These are phyloP conservation scores for Anolis carolinensis DNA, from an alignment of 2,113 vertebrate species.

Conservation along the genomic window DNA sequence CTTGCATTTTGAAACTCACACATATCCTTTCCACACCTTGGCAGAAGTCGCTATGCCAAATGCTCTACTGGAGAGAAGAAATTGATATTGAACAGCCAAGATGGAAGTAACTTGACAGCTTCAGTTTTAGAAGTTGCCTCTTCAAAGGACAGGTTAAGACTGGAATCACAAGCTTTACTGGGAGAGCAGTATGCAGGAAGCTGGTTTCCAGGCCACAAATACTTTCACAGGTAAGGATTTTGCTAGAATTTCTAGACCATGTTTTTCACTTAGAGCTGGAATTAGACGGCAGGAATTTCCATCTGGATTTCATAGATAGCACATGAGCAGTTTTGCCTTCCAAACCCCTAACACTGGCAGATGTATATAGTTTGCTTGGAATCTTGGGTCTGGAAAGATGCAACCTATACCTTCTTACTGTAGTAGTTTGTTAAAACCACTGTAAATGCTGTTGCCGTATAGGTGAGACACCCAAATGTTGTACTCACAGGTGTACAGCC, in stretches of 20 bases:
- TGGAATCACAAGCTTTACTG: constrained; percentile 77
- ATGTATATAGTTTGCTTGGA: not conserved
- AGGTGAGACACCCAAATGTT: not conserved
- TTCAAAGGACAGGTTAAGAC: constrained; percentile 82
- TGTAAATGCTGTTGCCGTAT: not conserved
- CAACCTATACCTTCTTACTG: not conserved
- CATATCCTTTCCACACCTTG: constrained; percentile 51
- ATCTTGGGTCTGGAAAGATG: not conserved
- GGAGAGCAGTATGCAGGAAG: constrained; percentile 97
- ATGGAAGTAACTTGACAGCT: constrained; percentile 86
- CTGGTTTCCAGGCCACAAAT: constrained; percentile 93
- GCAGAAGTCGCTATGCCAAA: constrained; percentile 65
- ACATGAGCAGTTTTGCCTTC: not conserved
- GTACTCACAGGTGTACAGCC: not conserved
- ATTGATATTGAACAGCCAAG: constrained; percentile 79
- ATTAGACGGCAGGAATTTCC: not conserved
- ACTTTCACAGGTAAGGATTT: constrained; percentile 92
- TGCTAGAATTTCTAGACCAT: not conserved
- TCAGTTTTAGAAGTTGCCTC: constrained; percentile 66
- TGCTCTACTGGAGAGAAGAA: constrained; percentile 57
- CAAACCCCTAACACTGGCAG: not conserved
- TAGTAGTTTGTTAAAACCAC: not conserved
- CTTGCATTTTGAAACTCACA: constrained; percentile 32
- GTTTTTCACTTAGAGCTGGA: not conserved
- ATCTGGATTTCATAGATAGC: not conserved